Evolutionary conservation across 2,888 invertebrate genomes (phyloP).

Genomic region (Rugalucina vietnamica): DNA sequence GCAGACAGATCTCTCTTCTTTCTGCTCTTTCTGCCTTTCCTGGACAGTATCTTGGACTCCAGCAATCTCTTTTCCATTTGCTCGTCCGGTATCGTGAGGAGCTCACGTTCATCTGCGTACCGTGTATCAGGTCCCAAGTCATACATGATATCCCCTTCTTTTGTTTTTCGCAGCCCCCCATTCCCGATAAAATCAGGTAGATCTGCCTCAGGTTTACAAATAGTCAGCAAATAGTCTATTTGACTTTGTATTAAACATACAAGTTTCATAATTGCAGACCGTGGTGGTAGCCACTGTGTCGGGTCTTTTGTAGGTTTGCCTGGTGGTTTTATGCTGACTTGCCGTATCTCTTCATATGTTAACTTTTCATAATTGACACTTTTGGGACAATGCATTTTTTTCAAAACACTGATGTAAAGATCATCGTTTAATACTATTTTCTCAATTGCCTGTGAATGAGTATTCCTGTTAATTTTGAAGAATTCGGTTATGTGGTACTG

Average conservation of each 20-base stretch:
- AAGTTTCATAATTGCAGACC: background rate
- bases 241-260: conserved; percentile 14
- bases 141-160: conserved; percentile 15
- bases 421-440: background rate
- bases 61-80: background rate
- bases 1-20: conserved; percentile 2
- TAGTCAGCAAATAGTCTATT: conserved; percentile 24
- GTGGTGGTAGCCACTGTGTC: conserved; percentile 32
- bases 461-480: background rate
- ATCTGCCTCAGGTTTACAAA: conserved; percentile 10
- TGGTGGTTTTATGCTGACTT: conserved; percentile 11
- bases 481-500: background rate
- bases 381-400: conserved; percentile 10
- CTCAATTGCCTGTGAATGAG: background rate
- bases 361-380: background rate
- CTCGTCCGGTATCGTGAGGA: background rate
- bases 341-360: conserved; percentile 33
- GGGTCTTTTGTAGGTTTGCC: background rate
- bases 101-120: background rate
- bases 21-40: background rate
- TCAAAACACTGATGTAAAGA: conserved; percentile 7
- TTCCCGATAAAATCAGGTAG: conserved; percentile 28
- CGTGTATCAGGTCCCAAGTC: conserved; percentile 19
- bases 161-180: conserved; percentile 16
- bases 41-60: background rate